phyloP scores from a whole-genome alignment of 2,888 invertebrate species.

The Cheilosia urbana region DNA sequence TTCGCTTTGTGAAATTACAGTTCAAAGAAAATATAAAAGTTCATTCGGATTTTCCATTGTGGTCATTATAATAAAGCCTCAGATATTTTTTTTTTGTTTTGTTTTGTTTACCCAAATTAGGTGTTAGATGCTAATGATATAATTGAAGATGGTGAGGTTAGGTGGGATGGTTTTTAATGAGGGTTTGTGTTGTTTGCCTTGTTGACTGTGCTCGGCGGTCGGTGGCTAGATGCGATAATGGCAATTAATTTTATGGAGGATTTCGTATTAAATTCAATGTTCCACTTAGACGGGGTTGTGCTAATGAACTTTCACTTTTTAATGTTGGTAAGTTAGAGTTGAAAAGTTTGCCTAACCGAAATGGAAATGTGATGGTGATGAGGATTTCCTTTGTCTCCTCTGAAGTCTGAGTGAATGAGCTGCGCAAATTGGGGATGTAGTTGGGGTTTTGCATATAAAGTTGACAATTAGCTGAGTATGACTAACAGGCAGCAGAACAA shows the following conservation, averaged over 20 bases:
- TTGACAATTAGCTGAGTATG: too few relatives aligned
- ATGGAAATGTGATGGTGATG: not conserved
- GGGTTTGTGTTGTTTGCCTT: constrained; percentile 13
- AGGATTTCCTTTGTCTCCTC: too few relatives aligned
- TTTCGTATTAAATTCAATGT: constrained; percentile 46
- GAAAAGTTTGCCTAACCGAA: not conserved
- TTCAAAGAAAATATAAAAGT: constrained; percentile 1
- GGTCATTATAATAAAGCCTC: constrained; percentile 26
- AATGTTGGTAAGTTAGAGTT: constrained; percentile 9
- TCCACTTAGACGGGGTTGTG: constrained; percentile 35
- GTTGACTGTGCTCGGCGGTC: constrained; percentile 15
- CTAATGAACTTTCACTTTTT: constrained; percentile 26
- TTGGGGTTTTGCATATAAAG: too few relatives aligned
- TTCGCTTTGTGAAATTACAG: constrained; percentile 50
- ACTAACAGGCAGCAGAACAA: too few relatives aligned
- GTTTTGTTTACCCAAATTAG: constrained; percentile 32
- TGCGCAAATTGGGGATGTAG: too few relatives aligned
- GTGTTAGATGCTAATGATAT: constrained; percentile 47
- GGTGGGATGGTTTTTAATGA: constrained; percentile 46
- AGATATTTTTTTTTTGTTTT: not conserved
- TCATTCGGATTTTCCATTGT: not conserved
- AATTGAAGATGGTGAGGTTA: constrained; percentile 8
- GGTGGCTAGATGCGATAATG: constrained; percentile 48
- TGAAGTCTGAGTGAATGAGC: too few relatives aligned
- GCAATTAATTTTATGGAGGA: constrained; percentile 32